These are phyloP conservation scores for Drosophila nigromelanica DNA, from an alignment of 1,140 invertebrate species.

Conservation along the genomic window DNA sequence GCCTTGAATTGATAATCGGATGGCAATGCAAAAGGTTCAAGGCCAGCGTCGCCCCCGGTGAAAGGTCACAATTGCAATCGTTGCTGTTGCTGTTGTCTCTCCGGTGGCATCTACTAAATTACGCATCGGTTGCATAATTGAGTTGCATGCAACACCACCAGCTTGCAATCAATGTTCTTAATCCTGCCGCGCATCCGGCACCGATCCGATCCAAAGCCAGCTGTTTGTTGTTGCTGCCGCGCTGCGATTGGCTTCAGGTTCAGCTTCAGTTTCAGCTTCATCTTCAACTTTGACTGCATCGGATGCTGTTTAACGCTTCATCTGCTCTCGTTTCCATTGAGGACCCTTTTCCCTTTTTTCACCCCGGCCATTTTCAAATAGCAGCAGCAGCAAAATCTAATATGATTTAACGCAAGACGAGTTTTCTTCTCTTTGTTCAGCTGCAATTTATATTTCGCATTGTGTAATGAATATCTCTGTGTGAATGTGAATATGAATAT, in stretches of 20 bases:
- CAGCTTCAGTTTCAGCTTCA: neutral
- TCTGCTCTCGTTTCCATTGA: slow-evolving; percentile 3
- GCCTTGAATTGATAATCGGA: slow-evolving; percentile 66
- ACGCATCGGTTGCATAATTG: slow-evolving; percentile 24
- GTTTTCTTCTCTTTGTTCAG: slow-evolving; percentile 8
- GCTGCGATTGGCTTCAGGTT: neutral
- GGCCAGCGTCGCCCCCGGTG: slow-evolving; percentile 35
- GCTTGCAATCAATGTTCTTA: slow-evolving; percentile 5
- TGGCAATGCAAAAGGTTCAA: slow-evolving; percentile 63
- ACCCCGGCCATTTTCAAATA: slow-evolving; percentile 8
- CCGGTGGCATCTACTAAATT: slow-evolving; percentile 2
- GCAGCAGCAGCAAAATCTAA: slow-evolving; percentile 9
- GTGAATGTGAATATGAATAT: neutral
- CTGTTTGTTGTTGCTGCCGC: neutral
- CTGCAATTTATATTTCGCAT: slow-evolving; percentile 14
- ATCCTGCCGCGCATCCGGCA: slow-evolving; percentile 4
- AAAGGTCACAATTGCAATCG: slow-evolving; percentile 54
- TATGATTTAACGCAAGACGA: slow-evolving; percentile 21
- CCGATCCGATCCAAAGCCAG: neutral
- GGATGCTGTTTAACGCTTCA: neutral
- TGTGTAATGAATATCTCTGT: slow-evolving; percentile 7
- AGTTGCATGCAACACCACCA: neutral
- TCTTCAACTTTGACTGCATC: neutral
- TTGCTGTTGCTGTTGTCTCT: neutral
- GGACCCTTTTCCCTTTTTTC: slow-evolving; percentile 4